phyloP scores from a whole-genome alignment of 92 coral and sea anemone species.

The Galaxea fascicularis region DNA sequence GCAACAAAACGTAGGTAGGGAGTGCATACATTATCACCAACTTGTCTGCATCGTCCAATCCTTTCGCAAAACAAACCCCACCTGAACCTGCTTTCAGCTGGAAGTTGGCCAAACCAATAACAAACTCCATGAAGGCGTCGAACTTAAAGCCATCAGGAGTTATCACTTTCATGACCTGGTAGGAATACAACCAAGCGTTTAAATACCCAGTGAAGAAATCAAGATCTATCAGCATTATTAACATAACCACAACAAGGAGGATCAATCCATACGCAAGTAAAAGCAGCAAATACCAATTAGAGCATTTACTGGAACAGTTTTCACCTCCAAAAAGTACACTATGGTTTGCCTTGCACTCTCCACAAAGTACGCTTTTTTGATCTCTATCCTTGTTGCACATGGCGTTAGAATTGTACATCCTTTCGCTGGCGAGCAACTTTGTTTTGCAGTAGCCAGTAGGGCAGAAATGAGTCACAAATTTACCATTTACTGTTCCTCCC shows the following conservation, averaged over 20 bases:
- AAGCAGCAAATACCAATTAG: constrained; percentile 61
- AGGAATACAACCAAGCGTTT: constrained; percentile 93
- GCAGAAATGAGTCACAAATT: constrained; percentile 80
- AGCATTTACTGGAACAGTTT: constrained; percentile 61
- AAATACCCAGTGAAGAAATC: constrained; percentile 90
- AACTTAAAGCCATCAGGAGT: constrained; percentile 71
- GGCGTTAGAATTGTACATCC: constrained; percentile 27
- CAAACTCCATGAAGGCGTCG: constrained; percentile 81
- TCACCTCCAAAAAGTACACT: constrained; percentile 78
- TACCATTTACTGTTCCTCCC: constrained; percentile 78
- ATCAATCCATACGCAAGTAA: constrained; percentile 57
- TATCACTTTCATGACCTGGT: constrained; percentile 76
- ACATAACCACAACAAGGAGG: constrained; percentile 61
- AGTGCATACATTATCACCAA: constrained; percentile 82
- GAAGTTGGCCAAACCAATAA: constrained; percentile 82
- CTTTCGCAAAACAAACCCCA: constrained; percentile 82
- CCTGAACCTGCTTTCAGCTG: constrained; percentile 62
- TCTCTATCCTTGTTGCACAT: constrained; percentile 76
- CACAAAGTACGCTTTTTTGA: constrained; percentile 77
- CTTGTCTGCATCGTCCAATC: constrained; percentile 83
- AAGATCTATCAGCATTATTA: constrained; percentile 72
- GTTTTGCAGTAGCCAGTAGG: constrained; percentile 82
- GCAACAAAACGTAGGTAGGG: constrained; percentile 77
- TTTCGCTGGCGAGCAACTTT: constrained; percentile 27
- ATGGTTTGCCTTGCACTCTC: constrained; percentile 67